phyloP scores from a whole-genome alignment of 2,797 vertebrate species.

The Typhlichthys subterraneus region DNA sequence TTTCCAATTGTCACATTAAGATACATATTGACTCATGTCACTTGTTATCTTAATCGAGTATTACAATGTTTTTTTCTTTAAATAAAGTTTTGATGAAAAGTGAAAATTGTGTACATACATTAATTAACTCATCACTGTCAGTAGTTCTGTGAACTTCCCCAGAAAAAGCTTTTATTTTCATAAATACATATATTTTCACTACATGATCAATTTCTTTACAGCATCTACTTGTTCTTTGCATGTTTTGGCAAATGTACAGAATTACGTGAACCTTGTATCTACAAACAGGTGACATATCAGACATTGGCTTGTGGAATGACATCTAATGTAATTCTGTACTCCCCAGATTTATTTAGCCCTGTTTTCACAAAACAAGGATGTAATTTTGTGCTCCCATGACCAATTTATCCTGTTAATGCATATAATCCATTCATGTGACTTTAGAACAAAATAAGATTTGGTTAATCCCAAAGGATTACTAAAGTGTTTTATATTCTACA shows the following conservation, averaged over 20 bases:
- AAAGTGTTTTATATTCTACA: too few species aligned
- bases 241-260: slow-evolving; percentile 62
- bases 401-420: neutral
- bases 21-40: neutral
- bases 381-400: neutral
- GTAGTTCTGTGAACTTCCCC: slow-evolving; percentile 48
- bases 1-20: too few species aligned
- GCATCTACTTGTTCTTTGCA: slow-evolving; percentile 40
- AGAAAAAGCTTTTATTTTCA: slow-evolving; percentile 66
- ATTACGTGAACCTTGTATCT: slow-evolving; percentile 56
- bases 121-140: neutral
- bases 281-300: slow-evolving; percentile 37
- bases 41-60: slow-evolving; percentile 16
- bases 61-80: slow-evolving; percentile 38
- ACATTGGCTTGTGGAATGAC: slow-evolving; percentile 4
- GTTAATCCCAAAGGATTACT: too few species aligned
- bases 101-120: slow-evolving; percentile 25
- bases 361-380: too few species aligned
- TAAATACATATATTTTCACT: slow-evolving; percentile 65
- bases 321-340: too few species aligned
- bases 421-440: too few species aligned
- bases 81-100: slow-evolving; percentile 30
- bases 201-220: slow-evolving; percentile 38
- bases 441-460: too few species aligned
- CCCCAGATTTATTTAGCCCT: too few species aligned